These are phyloP conservation scores for Apodemus agrarius DNA, from an alignment of 2,797 vertebrate genomes.

Conservation along the genomic window DNA sequence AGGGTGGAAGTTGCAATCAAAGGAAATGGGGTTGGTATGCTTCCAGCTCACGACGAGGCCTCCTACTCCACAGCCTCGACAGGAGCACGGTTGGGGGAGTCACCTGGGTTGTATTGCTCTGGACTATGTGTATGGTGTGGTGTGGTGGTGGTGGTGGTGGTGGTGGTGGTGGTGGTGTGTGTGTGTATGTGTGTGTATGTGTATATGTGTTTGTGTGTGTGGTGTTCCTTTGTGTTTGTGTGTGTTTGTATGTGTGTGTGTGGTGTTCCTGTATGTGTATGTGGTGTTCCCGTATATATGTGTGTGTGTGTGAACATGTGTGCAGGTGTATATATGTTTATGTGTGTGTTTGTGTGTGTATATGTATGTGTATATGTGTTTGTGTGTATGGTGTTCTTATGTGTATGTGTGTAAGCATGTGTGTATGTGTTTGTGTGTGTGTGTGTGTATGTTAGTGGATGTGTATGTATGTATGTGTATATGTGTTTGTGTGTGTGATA, in stretches of 20 bases:
- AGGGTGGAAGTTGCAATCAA: conserved; percentile 61
- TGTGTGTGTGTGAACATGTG: neutral
- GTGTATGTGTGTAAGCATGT: no score
- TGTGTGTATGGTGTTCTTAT: no score
- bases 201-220: neutral
- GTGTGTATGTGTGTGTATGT: neutral
- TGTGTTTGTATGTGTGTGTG: neutral
- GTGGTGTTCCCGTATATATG: neutral
- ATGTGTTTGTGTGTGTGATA: no score
- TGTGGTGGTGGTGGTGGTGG: neutral
- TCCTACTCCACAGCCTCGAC: neutral
- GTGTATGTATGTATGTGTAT: no score
- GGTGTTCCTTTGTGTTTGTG: neutral
- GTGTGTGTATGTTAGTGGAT: no score
- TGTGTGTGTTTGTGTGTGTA: no score
- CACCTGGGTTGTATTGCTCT: conserved; percentile 17
- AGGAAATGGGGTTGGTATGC: conserved; percentile 61
- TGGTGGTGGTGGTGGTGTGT: neutral
- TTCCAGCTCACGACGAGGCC: conserved; percentile 44
- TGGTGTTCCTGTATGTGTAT: neutral
- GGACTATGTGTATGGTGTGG: neutral
- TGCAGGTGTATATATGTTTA: no score
- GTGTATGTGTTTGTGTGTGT: no score
- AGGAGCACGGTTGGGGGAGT: neutral
- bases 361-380: no score